Evolutionary conservation across 2,797 vertebrate genomes (phyloP), one percentile per base, ranked within the genome.

Genomic region (Ctenochaetus hawaiiensis): DNA sequence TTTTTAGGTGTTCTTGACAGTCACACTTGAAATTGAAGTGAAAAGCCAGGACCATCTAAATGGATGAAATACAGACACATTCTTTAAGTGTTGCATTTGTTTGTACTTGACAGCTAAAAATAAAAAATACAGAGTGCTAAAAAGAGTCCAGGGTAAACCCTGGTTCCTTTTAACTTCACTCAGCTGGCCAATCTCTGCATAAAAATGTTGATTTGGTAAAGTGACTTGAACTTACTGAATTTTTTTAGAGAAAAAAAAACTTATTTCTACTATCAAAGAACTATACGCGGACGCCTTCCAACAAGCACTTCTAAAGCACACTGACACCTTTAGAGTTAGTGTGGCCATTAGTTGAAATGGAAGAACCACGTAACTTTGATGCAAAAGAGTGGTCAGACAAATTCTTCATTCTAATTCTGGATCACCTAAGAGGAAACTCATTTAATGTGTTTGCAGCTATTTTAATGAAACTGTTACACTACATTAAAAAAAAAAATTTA

Each of bases 61-160:
- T 37, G 8, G 45, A 22, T 48, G 65, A 68, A 23, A 56, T 20
- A 8, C 3, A 6, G 14, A 62, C 1, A 20, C 51, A 23, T 56
- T 56, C 51, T 18, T n/a, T 11, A 56, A 11, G 22, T 30, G 53
- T 8, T 67, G 16, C 43, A 34, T 47, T 79, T 41, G 26, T 51
- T 52, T 49, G 23, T 16, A 52, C 18, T 34, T 23, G 49, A 45
- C 23, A 53, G 2, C 41, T 39, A 41, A 16, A 6, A 18, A 56
- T 16, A 56, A 56, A 34, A n/a, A 56, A 37, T 34, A 5, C n/a
- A 49, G 5, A 47, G 47, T 11, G 20, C n/a, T 22, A 11, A 10
- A 20, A 11, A 22, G n/a, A 20, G n/a, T 26, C 26, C 22, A 48
- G 47, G 18, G 18, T 18, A 48, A 48, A 48, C 47, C 17, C 47